A percentile compares a stretch with the other conserved stretches of the same genome.
phyloP scores from a whole-genome alignment of 92 coral and sea anemone species.

The Galaxea fascicularis region DNA sequence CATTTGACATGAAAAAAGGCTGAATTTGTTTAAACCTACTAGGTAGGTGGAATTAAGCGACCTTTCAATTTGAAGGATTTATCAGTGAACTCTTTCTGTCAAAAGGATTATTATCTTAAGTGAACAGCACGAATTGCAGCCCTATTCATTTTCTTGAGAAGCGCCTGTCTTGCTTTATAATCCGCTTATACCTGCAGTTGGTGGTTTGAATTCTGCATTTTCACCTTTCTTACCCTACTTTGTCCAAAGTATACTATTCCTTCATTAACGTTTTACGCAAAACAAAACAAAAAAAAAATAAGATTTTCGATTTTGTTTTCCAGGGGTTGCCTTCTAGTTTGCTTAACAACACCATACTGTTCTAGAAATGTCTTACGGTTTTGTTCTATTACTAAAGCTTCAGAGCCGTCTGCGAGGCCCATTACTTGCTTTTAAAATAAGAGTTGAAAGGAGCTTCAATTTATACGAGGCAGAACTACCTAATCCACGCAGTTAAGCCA shows the following conservation, averaged over 20 bases:
- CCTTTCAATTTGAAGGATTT: not conserved
- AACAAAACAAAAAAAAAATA: too few species aligned
- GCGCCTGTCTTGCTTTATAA: conserved; percentile 16
- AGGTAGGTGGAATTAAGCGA: not conserved
- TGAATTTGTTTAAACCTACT: not conserved
- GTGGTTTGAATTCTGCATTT: not conserved
- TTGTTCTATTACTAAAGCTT: too few species aligned
- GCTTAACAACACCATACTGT: not conserved
- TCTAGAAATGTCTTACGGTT: too few species aligned
- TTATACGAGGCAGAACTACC: not conserved
- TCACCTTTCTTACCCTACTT: not conserved
- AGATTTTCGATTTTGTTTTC: too few species aligned
- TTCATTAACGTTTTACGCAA: too few species aligned
- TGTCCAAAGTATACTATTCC: not conserved
- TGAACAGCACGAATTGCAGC: not conserved
- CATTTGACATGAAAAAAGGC: not conserved
- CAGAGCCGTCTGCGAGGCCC: not conserved
- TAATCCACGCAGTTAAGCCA: conserved; percentile 7
- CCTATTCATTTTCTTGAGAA: not conserved
- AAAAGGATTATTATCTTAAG: not conserved
- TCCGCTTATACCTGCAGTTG: conserved; percentile 20
- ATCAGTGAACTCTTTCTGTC: not conserved
- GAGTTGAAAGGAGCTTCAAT: not conserved
- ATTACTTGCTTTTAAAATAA: not conserved
- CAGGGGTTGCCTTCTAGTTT: too few species aligned